A percentile compares a stretch with the other conserved stretches of the same genome.
Evolutionary conservation across 2,888 invertebrate genomes (phyloP).

Genomic region (Drosophila kambysellisi): DNA sequence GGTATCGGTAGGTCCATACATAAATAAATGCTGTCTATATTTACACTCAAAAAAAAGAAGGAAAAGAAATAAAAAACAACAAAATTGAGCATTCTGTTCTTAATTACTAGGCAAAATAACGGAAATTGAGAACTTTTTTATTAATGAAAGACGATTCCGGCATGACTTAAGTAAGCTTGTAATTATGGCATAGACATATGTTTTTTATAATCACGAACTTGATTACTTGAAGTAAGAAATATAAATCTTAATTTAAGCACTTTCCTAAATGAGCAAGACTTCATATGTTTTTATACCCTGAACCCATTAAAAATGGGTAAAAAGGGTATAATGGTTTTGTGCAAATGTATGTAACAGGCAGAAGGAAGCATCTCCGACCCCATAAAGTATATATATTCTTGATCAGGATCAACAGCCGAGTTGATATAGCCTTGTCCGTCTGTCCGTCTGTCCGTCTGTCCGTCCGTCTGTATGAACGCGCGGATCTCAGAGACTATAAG

Average conservation of each 20-base stretch:
- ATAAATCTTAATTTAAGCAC: not conserved
- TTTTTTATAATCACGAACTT: not conserved
- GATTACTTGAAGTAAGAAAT: not conserved
- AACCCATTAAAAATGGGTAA: no score
- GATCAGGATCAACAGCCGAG: no score
- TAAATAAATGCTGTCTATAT: conserved; percentile 47
- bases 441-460: no score
- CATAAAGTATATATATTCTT: no score
- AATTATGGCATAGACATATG: not conserved
- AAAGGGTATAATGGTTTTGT: no score
- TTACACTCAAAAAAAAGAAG: not conserved
- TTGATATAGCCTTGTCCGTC: no score
- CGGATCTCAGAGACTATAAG: no score
- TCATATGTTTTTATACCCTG: no score
- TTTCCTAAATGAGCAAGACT: not conserved
- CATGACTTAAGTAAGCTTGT: not conserved
- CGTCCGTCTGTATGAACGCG: no score
- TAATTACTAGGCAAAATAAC: not conserved
- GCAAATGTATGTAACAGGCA: no score
- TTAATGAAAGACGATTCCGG: not conserved
- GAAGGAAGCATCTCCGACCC: no score
- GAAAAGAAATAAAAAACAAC: not conserved
- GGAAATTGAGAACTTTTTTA: not conserved
- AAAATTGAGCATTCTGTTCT: not conserved
- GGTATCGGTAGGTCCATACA: conserved; percentile 38